Evolutionary conservation across 2,797 vertebrate species (phyloP), one percentile per base, ranked within the genome.

Genomic region (Gymnocypris eckloni): DNA sequence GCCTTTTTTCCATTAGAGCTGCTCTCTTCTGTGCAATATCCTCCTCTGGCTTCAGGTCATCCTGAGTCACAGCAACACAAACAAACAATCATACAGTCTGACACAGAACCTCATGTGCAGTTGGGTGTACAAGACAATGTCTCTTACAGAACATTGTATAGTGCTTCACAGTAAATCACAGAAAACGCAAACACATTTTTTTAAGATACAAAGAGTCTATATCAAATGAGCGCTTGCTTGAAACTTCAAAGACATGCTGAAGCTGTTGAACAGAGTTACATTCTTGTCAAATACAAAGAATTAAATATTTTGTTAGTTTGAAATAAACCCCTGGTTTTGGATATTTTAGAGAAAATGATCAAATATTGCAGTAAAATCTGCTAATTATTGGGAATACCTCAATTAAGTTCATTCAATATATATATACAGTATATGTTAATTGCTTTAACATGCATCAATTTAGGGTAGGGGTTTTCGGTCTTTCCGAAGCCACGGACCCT

Each of bases 21-120:
- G 98, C 97, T 90, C 97, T 96, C 91, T 97, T 99, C 89, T 97
- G 94, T 18, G 97, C 98, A 95, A 99, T 98, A 86, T 99, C 97
- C 82, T 98, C 96, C 88, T 99, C 98, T 73, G 95, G 97, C 93
- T 99, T 97, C 89, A 95, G 95, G 90, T 99, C 98, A 92, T 99
- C 98, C 98, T 99, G 91, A 50, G 3, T 52, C 70, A 54, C 28
- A 85, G 39, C 39, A 78, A 78, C 83, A 87, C 45, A 82, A 56
- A 81, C 70, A 86, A 50, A 41, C 54, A 79, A 11, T 79, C 56
- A 79, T 61, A 43, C 15, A 61, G 39, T 61, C 6, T 79, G 13
- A 79, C 77, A 61, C 37, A 61, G 37, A 61, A 25, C 22, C 39
- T 43, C 54, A 4, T 45, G 77, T 45, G 12, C 33, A 78, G 33